Evolutionary conservation across 2,113 vertebrate genomes (phyloP).

Genomic region (Ardeotis arabs): DNA sequence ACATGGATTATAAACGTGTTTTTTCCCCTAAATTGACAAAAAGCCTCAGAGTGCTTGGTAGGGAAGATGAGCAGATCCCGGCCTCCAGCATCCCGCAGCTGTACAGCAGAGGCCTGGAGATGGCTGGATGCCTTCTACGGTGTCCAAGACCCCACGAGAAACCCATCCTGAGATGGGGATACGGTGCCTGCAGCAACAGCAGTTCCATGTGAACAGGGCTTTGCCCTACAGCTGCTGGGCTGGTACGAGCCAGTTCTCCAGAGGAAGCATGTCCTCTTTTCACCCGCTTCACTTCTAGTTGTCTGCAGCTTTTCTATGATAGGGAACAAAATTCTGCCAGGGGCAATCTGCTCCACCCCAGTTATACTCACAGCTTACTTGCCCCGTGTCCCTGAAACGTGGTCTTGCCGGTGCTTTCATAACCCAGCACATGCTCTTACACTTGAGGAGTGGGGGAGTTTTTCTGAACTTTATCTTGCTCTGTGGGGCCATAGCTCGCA

Average conservation of each 20-base stretch:
- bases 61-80: neutral
- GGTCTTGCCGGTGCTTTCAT: neutral
- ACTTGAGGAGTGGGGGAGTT: neutral
- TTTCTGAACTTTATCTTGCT: rapidly evolving
- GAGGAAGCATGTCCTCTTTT: neutral
- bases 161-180: rapidly evolving
- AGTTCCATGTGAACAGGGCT: neutral
- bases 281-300: neutral
- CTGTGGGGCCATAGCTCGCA: rapidly evolving
- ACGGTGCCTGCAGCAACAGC: neutral
- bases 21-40: neutral
- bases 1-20: neutral
- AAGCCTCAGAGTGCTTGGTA: neutral
- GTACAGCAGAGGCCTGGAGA: rapidly evolving
- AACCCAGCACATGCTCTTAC: neutral
- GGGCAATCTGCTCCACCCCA: neutral
- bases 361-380: neutral
- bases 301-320: neutral
- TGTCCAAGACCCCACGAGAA: neutral
- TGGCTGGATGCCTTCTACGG: neutral
- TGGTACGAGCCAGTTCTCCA: neutral
- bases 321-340: neutral
- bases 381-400: neutral
- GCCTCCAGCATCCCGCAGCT: neutral
- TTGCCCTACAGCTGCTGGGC: neutral